phyloP scores from a whole-genome alignment of 2,888 invertebrate species.

The Campopleginae sp. region DNA sequence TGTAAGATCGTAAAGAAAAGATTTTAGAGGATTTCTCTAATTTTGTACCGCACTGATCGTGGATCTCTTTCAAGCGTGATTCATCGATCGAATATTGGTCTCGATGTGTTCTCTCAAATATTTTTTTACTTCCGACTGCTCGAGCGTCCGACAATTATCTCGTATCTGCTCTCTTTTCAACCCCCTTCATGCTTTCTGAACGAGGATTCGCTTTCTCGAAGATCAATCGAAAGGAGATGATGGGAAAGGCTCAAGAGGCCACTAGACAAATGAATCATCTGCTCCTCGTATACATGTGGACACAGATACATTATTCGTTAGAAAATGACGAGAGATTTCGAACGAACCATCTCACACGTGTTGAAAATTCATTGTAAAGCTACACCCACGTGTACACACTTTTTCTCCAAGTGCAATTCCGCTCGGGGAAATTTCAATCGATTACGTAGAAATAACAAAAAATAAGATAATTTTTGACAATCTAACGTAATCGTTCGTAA shows the following conservation, averaged over 20 bases:
- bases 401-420: constrained; percentile 9
- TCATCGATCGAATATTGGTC: constrained; percentile 41
- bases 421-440: constrained; percentile 10
- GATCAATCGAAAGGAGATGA: constrained; percentile 46
- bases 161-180: constrained; percentile 43
- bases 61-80: constrained; percentile 2
- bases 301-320: constrained; percentile 6
- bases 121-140: constrained; percentile 20
- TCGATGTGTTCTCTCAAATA: constrained; percentile 5
- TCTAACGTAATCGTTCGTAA: not conserved
- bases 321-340: constrained; percentile 10
- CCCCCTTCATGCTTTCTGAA: constrained; percentile 32
- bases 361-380: constrained; percentile 7
- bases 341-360: constrained; percentile 28
- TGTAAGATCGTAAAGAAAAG: not conserved
- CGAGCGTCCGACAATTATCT: constrained; percentile 24
- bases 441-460: not conserved
- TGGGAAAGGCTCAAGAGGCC: constrained; percentile 59
- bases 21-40: constrained; percentile 1
- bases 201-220: constrained; percentile 28
- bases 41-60: not conserved
- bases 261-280: constrained; percentile 65
- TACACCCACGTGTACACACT: constrained; percentile 21
- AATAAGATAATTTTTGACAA: not conserved
- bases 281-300: constrained; percentile 12